phyloP scores from a whole-genome alignment of 2,797 vertebrate genomes.

The Danio choprae region DNA sequence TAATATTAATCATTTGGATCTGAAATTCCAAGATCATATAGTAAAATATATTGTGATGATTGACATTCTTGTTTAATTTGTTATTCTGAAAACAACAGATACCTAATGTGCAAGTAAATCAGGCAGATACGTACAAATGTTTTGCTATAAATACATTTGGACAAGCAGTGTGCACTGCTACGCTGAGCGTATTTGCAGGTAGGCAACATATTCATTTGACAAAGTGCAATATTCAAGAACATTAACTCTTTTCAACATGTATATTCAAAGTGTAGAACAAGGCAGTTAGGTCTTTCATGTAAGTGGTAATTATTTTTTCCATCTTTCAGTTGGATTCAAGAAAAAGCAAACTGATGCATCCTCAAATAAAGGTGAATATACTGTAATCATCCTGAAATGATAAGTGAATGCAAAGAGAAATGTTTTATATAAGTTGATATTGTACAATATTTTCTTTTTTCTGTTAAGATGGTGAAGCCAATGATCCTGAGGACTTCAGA shows the following conservation, averaged over 20 bases:
- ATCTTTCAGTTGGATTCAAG: slow-evolving; percentile 78
- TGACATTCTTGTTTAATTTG: neutral
- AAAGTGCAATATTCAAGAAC: neutral
- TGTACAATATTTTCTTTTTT: slow-evolving; percentile 5
- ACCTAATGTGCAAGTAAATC: slow-evolving; percentile 68
- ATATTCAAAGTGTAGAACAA: neutral
- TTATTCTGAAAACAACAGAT: slow-evolving; percentile 73
- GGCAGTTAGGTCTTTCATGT: too few relatives aligned
- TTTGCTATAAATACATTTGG: slow-evolving; percentile 84
- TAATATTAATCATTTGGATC: neutral
- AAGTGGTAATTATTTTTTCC: slow-evolving; percentile 14
- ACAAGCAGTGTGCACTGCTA: slow-evolving; percentile 77
- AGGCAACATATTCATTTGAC: slow-evolving; percentile 32
- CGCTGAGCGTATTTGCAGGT: slow-evolving; percentile 86
- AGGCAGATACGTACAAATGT: slow-evolving; percentile 86
- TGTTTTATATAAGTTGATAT: neutral
- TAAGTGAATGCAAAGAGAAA: neutral
- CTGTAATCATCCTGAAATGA: neutral
- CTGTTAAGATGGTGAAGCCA: slow-evolving; percentile 58
- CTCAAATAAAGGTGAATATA: slow-evolving; percentile 14
- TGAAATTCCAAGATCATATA: neutral
- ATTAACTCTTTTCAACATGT: neutral
- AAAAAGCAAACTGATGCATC: slow-evolving; percentile 70
- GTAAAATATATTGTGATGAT: neutral
- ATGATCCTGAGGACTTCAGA: slow-evolving; percentile 77